phyloP scores from a whole-genome alignment of 64 coral and sea anemone genomes.

The Montipora sp. region DNA sequence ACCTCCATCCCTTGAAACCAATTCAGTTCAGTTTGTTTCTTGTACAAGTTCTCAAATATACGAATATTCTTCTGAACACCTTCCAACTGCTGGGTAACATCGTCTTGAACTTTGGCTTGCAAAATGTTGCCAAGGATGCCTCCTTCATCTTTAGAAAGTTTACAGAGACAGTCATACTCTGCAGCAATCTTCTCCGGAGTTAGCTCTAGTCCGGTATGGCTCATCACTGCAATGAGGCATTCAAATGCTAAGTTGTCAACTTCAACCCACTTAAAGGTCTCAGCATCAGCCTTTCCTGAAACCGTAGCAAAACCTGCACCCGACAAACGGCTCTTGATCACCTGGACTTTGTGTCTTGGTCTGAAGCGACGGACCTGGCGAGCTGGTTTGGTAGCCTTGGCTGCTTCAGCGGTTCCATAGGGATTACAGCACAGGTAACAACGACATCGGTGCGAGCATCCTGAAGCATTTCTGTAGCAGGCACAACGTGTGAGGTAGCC shows the following conservation, averaged over 20 bases:
- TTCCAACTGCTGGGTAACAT: constrained; percentile 39
- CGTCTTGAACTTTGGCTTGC: constrained; percentile 26
- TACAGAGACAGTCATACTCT: constrained; percentile 39
- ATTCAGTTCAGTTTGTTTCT: constrained; percentile 65
- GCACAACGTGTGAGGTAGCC: constrained; percentile 65
- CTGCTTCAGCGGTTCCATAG: constrained; percentile 64
- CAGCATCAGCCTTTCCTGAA: background rate
- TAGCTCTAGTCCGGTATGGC: constrained; percentile 3
- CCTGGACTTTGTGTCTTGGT: constrained; percentile 68
- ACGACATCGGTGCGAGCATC: constrained; percentile 61
- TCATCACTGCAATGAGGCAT: constrained; percentile 32
- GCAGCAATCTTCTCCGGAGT: constrained; percentile 50
- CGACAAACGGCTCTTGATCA: constrained; percentile 39
- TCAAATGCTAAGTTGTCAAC: constrained; percentile 65
- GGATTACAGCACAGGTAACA: constrained; percentile 70
- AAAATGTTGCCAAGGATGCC: constrained; percentile 22
- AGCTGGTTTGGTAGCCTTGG: constrained; percentile 30
- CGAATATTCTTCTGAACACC: constrained; percentile 32
- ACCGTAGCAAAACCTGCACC: background rate
- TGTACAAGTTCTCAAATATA: constrained; percentile 53
- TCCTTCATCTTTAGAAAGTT: constrained; percentile 27
- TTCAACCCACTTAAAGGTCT: constrained; percentile 25
- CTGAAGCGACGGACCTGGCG: constrained; percentile 54
- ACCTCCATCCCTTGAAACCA: constrained; percentile 56
- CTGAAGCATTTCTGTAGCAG: constrained; percentile 59